Conservation (phyloP, 2,888 invertebrate genomes). For the Orthosia incerta region DNA sequence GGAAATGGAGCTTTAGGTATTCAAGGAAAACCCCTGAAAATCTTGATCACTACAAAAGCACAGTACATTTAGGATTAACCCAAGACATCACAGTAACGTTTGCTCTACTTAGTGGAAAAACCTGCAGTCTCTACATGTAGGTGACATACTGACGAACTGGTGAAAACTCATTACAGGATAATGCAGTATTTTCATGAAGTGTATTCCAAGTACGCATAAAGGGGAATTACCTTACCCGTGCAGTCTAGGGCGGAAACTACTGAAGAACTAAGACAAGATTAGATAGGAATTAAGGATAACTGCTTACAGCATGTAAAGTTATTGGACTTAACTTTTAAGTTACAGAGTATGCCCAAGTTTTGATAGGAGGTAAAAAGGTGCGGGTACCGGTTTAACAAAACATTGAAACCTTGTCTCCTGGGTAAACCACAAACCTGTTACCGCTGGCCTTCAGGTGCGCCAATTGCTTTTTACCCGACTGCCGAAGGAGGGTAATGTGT, state of each 20-base stretch:
- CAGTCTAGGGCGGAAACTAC: background rate
- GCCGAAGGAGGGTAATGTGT: too few species aligned
- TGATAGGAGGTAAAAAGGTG: too few species aligned
- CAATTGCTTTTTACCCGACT: too few species aligned
- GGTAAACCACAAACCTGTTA: too few species aligned
- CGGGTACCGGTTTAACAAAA: too few species aligned
- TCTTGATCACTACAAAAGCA: background rate
- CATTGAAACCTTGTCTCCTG: too few species aligned
- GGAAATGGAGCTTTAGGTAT: background rate
- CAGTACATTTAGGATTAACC: constrained; percentile 23
- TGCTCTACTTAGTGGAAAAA: background rate
- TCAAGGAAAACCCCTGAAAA: constrained; percentile 8
- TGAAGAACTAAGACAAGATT: background rate
- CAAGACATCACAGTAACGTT: background rate
- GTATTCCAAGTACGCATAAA: constrained; percentile 11
- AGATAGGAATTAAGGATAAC: constrained; percentile 13
- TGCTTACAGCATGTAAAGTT: background rate
- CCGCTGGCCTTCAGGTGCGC: too few species aligned
- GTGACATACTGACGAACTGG: background rate
- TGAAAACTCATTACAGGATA: constrained; percentile 37
- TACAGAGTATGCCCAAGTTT: background rate
- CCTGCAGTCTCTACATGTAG: constrained; percentile 5
- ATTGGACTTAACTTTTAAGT: too few species aligned
- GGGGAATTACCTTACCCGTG: constrained; percentile 18
- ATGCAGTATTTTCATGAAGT: constrained; percentile 23